Evolutionary conservation across 2,113 vertebrate species (phyloP).

Genomic region (Zosterops lateralis): DNA sequence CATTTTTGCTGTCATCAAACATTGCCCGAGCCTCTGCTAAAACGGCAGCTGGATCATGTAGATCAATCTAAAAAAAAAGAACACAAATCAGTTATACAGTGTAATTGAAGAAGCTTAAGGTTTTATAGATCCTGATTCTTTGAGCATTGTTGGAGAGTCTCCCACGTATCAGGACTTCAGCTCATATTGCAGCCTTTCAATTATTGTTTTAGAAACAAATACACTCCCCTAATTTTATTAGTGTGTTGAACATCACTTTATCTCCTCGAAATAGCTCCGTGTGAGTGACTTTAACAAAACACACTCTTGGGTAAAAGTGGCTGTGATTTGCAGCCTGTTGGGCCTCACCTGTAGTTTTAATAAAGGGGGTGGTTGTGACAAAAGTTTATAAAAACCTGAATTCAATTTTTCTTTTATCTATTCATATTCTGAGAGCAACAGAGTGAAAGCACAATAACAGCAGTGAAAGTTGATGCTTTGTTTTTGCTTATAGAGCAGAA

Average conservation of each 20-base stretch:
- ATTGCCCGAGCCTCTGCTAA: constrained; percentile 64
- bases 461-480: neutral
- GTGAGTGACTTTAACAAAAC: neutral
- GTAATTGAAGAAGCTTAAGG: neutral
- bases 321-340: neutral
- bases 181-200: neutral
- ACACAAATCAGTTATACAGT: neutral
- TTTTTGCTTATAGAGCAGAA: neutral
- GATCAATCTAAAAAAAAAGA: constrained; percentile 72
- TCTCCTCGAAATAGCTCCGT: neutral
- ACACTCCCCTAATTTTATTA: neutral
- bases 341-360: neutral
- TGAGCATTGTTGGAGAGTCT: neutral
- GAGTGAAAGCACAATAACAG: neutral
- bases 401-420: neutral
- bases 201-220: neutral
- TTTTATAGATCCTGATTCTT: constrained; percentile 5
- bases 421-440: neutral
- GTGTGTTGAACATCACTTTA: neutral
- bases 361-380: neutral
- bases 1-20: constrained; percentile 17
- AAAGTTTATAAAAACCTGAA: neutral
- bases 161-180: neutral
- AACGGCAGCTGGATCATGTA: constrained; percentile 77
- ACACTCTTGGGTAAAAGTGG: neutral